Conservation (phyloP, 2,888 invertebrate genomes). For the Falcaria lacertinaria region DNA sequence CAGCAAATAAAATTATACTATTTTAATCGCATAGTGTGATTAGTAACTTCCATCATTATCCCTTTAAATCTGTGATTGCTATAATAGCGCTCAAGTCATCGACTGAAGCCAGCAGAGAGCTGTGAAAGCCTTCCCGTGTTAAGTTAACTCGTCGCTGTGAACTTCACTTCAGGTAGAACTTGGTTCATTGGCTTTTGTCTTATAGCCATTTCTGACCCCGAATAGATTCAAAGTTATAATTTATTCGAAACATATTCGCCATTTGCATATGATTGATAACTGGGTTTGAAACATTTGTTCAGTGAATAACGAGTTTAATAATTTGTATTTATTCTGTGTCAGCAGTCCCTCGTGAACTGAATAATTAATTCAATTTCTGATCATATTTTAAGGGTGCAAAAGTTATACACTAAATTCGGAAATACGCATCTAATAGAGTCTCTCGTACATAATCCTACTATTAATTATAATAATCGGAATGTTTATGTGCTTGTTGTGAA, state of each 20-base stretch:
- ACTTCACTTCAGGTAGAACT: conserved; percentile 32
- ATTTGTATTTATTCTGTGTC: background rate
- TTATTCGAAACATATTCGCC: background rate
- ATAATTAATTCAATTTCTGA: background rate
- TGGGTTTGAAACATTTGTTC: background rate
- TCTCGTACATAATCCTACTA: no score
- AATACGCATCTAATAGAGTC: no score
- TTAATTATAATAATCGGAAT: no score
- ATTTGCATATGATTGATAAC: background rate
- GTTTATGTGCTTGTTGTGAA: no score
- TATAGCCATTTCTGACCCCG: background rate
- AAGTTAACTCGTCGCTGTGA: conserved; percentile 33
- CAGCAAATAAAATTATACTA: no score
- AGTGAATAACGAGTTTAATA: background rate
- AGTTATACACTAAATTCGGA: no score
- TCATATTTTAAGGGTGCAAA: no score
- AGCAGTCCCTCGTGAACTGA: background rate
- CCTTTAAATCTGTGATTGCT: background rate
- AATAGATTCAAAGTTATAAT: background rate
- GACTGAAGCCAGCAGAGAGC: conserved; percentile 6
- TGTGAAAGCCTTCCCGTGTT: conserved; percentile 50
- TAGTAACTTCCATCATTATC: background rate
- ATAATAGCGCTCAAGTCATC: background rate
- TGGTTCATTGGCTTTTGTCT: conserved; percentile 9
- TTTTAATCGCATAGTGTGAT: no score